Conservation (phyloP, 2,888 invertebrate species). For the Cryptus armator region DNA sequence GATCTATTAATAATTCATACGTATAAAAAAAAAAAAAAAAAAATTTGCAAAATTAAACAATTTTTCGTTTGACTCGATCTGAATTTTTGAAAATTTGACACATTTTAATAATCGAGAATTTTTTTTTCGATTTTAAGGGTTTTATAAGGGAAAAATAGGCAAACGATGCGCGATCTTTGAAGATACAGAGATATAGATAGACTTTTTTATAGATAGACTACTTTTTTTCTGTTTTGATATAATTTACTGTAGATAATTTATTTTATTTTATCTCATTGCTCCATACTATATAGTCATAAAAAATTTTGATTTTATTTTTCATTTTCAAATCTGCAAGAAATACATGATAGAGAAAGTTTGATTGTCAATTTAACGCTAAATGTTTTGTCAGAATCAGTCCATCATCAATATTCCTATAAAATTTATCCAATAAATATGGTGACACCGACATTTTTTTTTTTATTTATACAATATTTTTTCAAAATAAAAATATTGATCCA, state of each 20-base stretch:
- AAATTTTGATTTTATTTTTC: not conserved
- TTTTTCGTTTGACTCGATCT: not conserved
- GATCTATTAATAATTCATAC: not conserved
- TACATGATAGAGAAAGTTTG: not conserved
- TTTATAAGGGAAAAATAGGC: not conserved
- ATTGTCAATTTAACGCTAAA: not conserved
- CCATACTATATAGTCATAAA: no score
- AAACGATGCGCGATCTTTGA: not conserved
- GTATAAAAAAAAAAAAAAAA: not conserved
- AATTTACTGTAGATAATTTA: not conserved
- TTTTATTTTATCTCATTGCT: no score
- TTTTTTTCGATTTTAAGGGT: not conserved
- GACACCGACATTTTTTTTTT: no score
- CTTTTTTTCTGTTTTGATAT: not conserved
- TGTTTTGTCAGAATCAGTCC: not conserved
- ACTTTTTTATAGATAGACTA: not conserved
- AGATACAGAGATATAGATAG: not conserved
- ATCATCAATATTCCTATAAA: not conserved
- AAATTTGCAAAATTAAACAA: no score
- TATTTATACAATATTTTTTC: no score
- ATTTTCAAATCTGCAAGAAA: not conserved
- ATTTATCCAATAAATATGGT: no score
- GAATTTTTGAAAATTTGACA: not conserved
- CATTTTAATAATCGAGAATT: not conserved
- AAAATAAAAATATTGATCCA: no score